Base-by-base conservation (phyloP, 92 coral and sea anemone species). In the Zoanthus solanderi region DNA sequence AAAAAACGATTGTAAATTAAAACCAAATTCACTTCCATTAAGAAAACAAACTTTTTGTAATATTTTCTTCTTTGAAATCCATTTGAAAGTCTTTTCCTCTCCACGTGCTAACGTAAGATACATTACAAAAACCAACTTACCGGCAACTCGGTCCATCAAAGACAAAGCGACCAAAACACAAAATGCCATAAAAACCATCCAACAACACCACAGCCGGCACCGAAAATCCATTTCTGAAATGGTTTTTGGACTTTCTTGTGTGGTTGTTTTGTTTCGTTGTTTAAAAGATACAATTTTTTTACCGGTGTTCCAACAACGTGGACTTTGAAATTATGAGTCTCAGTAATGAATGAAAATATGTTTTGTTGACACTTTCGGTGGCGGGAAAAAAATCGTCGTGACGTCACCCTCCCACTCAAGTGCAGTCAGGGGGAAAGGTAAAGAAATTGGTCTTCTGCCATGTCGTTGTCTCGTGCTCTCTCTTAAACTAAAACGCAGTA, bases 371-470 rank as follows among this genome's bases (percentile, higher is more conserved):
- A 78, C 84, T 79, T 31, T 2, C 0, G 17, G 15, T 79, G 84
- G 84, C 84, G 84, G 71, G 84, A 79, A 79, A 79, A 54, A 6
- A 28, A 32, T 15, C 61, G 1, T 23, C 23, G 12, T 60, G 84
- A 79, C 84, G 84, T 79, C 84, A 79, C 9, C 58, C 84, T 0
- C 84, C 84, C 84, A 79, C 83, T 77, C 84, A 32, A 57, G 13
- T 28, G 14, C 42, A 37, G 42, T 37, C 2, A 54, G 58, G 84
- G 84, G 84, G 84, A 23, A 23, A 23, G 23, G 84, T 53, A 17
- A 71, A 79, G 9, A 18, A 34, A 58, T 6, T 34, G 6, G 16
- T 42, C 54, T 11, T 50, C 3, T 37, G 56, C 52, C 32, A 15
- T 57, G 32, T 48, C 8, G 5, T 31, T 79, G 84, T 60, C 15